These are phyloP conservation scores for Cartodere bifasciata DNA, from an alignment of 2,888 invertebrate species.

Conservation along the genomic window DNA sequence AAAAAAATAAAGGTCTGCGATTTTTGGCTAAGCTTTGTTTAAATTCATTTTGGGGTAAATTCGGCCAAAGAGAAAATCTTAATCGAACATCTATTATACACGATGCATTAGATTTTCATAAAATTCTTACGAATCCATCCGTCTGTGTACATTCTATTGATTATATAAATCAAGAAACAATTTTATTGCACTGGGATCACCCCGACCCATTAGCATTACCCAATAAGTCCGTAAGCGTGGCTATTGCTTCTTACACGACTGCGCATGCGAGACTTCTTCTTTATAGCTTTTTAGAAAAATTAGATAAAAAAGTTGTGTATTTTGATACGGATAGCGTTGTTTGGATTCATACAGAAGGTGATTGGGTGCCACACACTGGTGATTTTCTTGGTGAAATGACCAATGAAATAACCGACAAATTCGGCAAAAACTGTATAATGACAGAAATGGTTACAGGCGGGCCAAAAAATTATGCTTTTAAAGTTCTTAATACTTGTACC, in stretches of 20 bases:
- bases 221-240: conserved; percentile 17
- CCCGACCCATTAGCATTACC: conserved; percentile 13
- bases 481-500: conserved; percentile 11
- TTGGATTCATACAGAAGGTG: conserved; percentile 20
- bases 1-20: conserved; percentile 16
- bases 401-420: conserved; percentile 22
- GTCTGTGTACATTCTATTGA: conserved; percentile 13
- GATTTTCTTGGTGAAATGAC: conserved; percentile 28
- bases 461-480: conserved; percentile 27
- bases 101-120: conserved; percentile 11
- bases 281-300: conserved; percentile 22
- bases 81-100: conserved; percentile 15
- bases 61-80: conserved; percentile 19
- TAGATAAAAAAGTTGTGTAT: conserved; percentile 23
- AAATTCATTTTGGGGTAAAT: conserved; percentile 22
- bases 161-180: conserved; percentile 10
- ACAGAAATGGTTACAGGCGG: conserved; percentile 26
- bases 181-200: conserved; percentile 6
- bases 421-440: conserved; percentile 24
- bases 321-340: conserved; percentile 28
- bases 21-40: conserved; percentile 18
- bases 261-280: conserved; percentile 24
- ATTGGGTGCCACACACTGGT: conserved; percentile 22
- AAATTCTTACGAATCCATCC: conserved; percentile 14
- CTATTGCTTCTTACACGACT: conserved; percentile 24